Base-by-base conservation (phyloP, 2,888 invertebrate species). In the Plutella xylostella region DNA sequence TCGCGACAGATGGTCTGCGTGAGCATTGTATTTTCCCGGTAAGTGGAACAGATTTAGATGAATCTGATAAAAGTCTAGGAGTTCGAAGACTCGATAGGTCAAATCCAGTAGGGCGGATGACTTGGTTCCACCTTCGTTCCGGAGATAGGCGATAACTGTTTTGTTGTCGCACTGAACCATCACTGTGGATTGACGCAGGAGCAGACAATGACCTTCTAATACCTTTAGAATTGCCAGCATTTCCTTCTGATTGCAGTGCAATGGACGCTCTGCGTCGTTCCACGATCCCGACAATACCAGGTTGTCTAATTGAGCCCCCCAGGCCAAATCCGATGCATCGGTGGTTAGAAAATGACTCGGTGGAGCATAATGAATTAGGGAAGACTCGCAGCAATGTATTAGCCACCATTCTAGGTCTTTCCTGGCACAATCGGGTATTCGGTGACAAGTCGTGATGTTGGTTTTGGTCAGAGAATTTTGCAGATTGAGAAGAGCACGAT, bases 1-100 rank as follows among this genome's bases (percentile, higher is more conserved):
- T 15, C 48, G 20, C 2, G 59, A 58, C 6, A 56, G 45, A 4
- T 48, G 42, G 25, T 56, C 57, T 7, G 55, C 55, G 6, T 52
- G 51, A 0, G 51, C 51, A 46, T 58, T 57, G 54, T 53, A 55
- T 21, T 48, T 47, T 3, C 55, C 56, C 6, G 57, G 56, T 22
- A 57, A 46, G 41, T 55, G 55, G 7, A 37, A 7, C 2, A 22
- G 11, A 7, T 33, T 20, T 20, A 45, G n/a, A 14, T 9, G 11
- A 12, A 39, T 43, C 9, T 43, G 25, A n/a, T 15, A 12, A 2
- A 3, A 18, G 17, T 43, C 43, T 11, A 37, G 19, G 2, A 43
- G 2, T 9, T 17, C 3, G 12, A 43, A 33, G 2, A 43, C 11
- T n/a, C 34, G 12, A n/a, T 34, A 22, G 2, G 43, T 19, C 6